A percentile compares a stretch with the other conserved stretches of the same genome.
Conservation (phyloP, 1,140 invertebrate species). For the Habropoda laboriosa region DNA sequence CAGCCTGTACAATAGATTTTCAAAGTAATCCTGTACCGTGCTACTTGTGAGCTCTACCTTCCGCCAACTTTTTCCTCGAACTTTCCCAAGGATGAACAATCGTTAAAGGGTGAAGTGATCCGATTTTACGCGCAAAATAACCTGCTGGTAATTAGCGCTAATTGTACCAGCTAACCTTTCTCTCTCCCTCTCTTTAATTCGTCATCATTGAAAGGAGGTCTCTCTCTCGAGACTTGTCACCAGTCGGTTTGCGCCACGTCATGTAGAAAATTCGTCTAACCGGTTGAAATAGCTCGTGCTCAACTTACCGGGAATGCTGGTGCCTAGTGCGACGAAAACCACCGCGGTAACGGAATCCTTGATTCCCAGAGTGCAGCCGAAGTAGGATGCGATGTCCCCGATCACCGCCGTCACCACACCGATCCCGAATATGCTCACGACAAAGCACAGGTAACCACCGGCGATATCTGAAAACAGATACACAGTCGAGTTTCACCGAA, state of each 20-base stretch:
- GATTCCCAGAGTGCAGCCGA: conserved; percentile 98
- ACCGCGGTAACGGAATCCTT: conserved; percentile 98
- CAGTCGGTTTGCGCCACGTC: neutral
- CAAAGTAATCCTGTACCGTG: too few species aligned
- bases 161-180: neutral
- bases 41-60: too few species aligned
- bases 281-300: neutral
- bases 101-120: neutral
- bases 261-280: conserved; percentile 10
- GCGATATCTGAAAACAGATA: conserved; percentile 85
- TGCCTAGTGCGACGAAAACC: conserved; percentile 97
- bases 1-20: too few species aligned
- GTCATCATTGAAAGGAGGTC: too few species aligned
- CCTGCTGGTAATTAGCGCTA: conserved; percentile 18
- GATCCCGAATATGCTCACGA: conserved; percentile 95
- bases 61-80: neutral
- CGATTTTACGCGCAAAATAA: neutral
- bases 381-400: conserved; percentile 97
- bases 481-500: neutral
- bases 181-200: neutral
- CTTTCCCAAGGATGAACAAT: neutral
- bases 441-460: conserved; percentile 97
- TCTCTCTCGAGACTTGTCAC: neutral
- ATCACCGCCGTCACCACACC: conserved; percentile 97
- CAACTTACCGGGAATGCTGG: conserved; percentile 95